These are phyloP conservation scores for Rhinolophus ferrumequinum DNA, from an alignment of 2,113 vertebrate genomes.

Conservation along the genomic window DNA sequence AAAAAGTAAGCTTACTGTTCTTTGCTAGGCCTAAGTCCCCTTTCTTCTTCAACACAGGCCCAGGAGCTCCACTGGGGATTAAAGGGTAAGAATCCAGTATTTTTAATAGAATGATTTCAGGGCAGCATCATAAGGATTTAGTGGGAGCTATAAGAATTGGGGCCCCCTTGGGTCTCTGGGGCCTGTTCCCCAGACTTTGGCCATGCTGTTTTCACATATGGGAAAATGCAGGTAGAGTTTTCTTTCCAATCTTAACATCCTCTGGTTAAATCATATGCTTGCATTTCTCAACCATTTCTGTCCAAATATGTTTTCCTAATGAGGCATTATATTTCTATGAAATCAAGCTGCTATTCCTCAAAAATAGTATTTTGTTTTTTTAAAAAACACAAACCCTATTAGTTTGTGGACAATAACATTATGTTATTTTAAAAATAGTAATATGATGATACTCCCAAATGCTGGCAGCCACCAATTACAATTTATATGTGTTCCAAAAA, in stretches of 20 bases:
- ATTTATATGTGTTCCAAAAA: conserved; percentile 35
- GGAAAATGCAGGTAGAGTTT: conserved; percentile 61
- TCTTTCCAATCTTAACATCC: conserved; percentile 66
- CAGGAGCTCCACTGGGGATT: conserved; percentile 47
- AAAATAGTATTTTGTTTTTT: conserved; percentile 41
- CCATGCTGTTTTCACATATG: conserved; percentile 63
- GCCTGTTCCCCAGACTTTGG: conserved; percentile 7
- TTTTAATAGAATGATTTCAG: conserved; percentile 65
- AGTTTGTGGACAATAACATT: conserved; percentile 38
- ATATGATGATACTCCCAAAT: conserved; percentile 18
- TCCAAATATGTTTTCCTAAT: conserved; percentile 67
- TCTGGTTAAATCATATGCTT: conserved; percentile 62
- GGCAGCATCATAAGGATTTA: conserved; percentile 52
- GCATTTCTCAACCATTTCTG: conserved; percentile 66
- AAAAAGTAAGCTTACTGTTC: conserved; percentile 38
- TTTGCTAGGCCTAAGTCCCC: background rate
- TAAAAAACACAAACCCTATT: conserved; percentile 35
- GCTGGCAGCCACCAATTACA: background rate
- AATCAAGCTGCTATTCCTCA: conserved; percentile 67
- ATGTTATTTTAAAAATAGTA: conserved; percentile 49
- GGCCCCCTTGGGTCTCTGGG: conserved; percentile 46
- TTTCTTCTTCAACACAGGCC: conserved; percentile 66
- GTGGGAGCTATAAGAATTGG: background rate
- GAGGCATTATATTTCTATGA: conserved; percentile 46
- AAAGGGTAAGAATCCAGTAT: conserved; percentile 57